Conservation (phyloP, 2,113 vertebrate genomes). For the Australoheros scitulus region DNA sequence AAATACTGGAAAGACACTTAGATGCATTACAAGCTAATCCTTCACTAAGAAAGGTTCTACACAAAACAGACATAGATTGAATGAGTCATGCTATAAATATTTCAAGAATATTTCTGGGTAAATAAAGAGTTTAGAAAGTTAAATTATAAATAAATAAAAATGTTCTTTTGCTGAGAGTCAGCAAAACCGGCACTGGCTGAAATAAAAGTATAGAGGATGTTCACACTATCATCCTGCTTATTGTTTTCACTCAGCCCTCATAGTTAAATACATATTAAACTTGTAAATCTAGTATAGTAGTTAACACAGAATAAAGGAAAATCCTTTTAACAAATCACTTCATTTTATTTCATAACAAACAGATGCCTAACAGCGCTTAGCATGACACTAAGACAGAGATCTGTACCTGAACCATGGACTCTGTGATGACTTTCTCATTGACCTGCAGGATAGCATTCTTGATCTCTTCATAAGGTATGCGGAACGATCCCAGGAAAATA, state of each 20-base stretch:
- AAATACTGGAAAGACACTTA: neutral
- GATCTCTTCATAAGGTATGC: slow-evolving; percentile 87
- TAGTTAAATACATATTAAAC: neutral
- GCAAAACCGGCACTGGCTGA: neutral
- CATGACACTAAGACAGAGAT: neutral
- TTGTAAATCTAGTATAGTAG: neutral
- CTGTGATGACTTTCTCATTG: slow-evolving; percentile 83
- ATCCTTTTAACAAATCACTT: neutral
- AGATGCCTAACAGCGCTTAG: neutral
- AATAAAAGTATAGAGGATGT: neutral
- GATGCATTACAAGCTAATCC: neutral
- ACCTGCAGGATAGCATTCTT: slow-evolving; percentile 85
- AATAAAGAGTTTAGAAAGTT: neutral
- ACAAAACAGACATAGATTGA: neutral
- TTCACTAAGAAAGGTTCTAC: neutral
- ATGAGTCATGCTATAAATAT: neutral
- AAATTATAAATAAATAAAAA: neutral
- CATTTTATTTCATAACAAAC: neutral
- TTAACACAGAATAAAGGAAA: neutral
- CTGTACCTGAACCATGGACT: slow-evolving; percentile 85
- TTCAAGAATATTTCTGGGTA: neutral
- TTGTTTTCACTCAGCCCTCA: neutral
- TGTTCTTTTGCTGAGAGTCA: neutral
- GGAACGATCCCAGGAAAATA: slow-evolving; percentile 88
- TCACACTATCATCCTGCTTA: neutral